Evolutionary conservation across 1,140 invertebrate species (phyloP).

Genomic region (Anthonomus grandis): DNA sequence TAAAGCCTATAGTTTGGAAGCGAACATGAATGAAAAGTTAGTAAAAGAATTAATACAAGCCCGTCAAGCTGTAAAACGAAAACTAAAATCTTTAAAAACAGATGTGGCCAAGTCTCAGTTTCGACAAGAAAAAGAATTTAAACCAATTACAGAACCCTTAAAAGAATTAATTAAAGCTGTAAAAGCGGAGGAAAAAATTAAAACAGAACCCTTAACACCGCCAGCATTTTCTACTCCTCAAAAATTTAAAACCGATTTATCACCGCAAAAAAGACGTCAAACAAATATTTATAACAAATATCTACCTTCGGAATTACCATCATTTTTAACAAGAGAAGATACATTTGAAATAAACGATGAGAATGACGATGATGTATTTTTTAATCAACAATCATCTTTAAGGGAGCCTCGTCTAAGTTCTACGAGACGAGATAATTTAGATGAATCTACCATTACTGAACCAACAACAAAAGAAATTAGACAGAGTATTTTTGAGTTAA

Average conservation of each 20-base stretch:
- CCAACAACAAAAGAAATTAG: neutral
- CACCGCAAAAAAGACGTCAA: neutral
- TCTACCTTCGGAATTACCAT: slow-evolving; percentile 1
- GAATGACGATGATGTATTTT: neutral
- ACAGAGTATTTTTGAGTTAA: neutral
- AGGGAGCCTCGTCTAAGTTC: no score
- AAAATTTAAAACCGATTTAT: neutral
- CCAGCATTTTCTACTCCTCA: neutral
- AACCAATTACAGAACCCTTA: slow-evolving; percentile 2
- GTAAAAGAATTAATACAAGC: slow-evolving; percentile 1
- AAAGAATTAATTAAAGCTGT: slow-evolving; percentile 3
- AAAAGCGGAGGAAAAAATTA: neutral
- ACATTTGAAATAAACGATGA: neutral
- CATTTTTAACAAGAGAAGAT: slow-evolving; percentile 1
- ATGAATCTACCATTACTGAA: slow-evolving; percentile 8
- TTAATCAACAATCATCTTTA: slow-evolving; percentile 5
- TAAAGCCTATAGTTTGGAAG: neutral
- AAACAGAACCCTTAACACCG: neutral
- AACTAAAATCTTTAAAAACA: neutral
- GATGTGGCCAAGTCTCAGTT: neutral
- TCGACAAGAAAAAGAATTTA: slow-evolving; percentile 1
- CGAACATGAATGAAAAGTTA: neutral
- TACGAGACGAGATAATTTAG: no score
- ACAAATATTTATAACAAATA: slow-evolving; percentile 1
- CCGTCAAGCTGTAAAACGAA: slow-evolving; percentile 6